Evolutionary conservation across 2,113 vertebrate species (phyloP), one percentile per base, ranked within the genome.

Genomic region (Castor canadensis): DNA sequence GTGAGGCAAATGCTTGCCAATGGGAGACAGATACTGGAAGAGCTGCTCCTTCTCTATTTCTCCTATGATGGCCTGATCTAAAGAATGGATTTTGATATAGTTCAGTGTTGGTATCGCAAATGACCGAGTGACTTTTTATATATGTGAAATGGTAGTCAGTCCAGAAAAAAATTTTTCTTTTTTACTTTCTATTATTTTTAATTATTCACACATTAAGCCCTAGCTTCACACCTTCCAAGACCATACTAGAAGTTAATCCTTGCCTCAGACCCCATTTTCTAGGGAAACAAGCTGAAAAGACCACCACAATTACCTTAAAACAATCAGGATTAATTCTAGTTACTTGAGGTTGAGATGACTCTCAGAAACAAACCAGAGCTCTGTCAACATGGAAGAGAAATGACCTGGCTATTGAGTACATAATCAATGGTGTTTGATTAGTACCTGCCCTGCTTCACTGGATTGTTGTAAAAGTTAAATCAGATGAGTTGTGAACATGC

Each of bases 381-480:
- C 32, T 80, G 54, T 19, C 30, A 12, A 5, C 4, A 5, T 71
- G 69, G 58, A 62, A 71, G 35, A 79, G 52, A 95, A 56, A 54
- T 10, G 43, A 60, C 19, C 19, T 47, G 77, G n/a, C 43, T 35
- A 5, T 49, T 38, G 49, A 56, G n/a, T 32, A 30, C 62, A 77
- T 9, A 35, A 20, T 69, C 62, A 28, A 17, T 28, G 2, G 26
- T 45, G 30, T 60, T 71, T 87, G 40, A 58, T 73, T 71, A 80
- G 35, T 40, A 20, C 54, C 38, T 52, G n/a, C 19, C 56, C 45
- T 75, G 43, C 75, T 75, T 58, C 52, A n/a, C 19, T 71, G 92
- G 40, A 24, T 38, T 88, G 26, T 67, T 45, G 8, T 8, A 49
- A 64, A 67, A 92, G 67, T 93, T 94, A 81, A 92, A 47, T 40